phyloP scores from a whole-genome alignment of 2,888 invertebrate species.

The Drosophila mimica region DNA sequence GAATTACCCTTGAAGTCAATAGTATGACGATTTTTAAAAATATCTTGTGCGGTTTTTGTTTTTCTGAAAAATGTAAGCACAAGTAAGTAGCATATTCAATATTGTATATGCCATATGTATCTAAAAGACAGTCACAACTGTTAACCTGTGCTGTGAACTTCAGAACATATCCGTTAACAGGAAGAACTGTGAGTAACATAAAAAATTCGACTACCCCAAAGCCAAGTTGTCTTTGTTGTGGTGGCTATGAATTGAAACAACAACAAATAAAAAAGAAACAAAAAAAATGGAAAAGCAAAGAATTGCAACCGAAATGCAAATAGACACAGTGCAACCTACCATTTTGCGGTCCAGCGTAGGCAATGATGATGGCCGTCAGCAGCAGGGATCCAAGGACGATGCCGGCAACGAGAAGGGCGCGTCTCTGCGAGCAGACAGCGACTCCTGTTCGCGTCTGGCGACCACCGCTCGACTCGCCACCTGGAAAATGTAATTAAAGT shows the following conservation, averaged over 20 bases:
- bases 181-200: constrained; percentile 4
- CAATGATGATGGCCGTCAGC: constrained; percentile 93
- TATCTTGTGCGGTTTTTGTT: neutral
- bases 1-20: neutral
- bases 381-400: constrained; percentile 92
- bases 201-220: neutral
- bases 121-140: constrained; percentile 16
- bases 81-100: neutral
- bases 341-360: constrained; percentile 94
- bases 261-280: constrained; percentile 26
- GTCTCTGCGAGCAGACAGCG: constrained; percentile 94
- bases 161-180: constrained; percentile 36
- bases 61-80: neutral
- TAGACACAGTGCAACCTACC: constrained; percentile 86
- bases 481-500: constrained; percentile 82
- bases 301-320: constrained; percentile 58
- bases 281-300: constrained; percentile 28
- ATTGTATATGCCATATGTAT: neutral
- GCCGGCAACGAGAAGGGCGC: constrained; percentile 92
- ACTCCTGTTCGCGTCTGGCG: constrained; percentile 87
- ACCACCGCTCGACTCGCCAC: constrained; percentile 85
- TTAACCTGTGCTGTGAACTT: constrained; percentile 17
- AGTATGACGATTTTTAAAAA: neutral
- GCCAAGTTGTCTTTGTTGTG: constrained; percentile 33
- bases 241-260: constrained; percentile 53